Evolutionary conservation across 1,140 invertebrate species (phyloP), one percentile per base, ranked within the genome.

Genomic region (Drosophila bocki): DNA sequence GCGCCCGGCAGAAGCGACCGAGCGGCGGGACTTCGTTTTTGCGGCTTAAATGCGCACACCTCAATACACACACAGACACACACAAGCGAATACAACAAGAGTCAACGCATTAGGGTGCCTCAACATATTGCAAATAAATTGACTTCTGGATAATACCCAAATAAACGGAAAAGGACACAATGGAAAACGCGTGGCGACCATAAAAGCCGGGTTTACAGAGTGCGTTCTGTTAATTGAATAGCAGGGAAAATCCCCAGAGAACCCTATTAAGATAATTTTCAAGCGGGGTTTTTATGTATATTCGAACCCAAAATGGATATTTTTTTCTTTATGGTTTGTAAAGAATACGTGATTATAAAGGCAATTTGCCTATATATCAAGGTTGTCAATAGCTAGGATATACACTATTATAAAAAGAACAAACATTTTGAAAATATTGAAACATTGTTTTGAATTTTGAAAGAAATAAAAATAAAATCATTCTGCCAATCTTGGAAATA

Each of bases 41-140:
- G 84, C 84, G 84, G 84, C 84, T 87, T 88, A 88, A 87, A 75
- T 71, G 67, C 67, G 45, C 76, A 78, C 76, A 78, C 75, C 77
- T 45, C 3, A 44, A 67, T 61, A 69, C 41, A 67, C 35, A 58
- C 62, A 47, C 37, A 54, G 29, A 64, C 9, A 54, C 17, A 47
- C 44, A 41, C 41, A 48, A 35, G 37, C 35, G 51, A 37, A 51
- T 42, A 17, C 19, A 58, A 57, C 15, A 41, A 58, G 51, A 71
- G 54, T 19, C 50, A 62, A 32, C 45, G 45, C 53, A 78, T 80
- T 78, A 83, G 80, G 83, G 83, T 88, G 72, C 19, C 51, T 87
- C 76, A 80, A 41, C 60, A 54, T 35, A 42, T 58, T 47, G 61
- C 13, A 78, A 56, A 63, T 72, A 64, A 72, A 71, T 48, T 59